Evolutionary conservation across 2,888 invertebrate species (phyloP).

Genomic region (Synanthedon myopaeformis): DNA sequence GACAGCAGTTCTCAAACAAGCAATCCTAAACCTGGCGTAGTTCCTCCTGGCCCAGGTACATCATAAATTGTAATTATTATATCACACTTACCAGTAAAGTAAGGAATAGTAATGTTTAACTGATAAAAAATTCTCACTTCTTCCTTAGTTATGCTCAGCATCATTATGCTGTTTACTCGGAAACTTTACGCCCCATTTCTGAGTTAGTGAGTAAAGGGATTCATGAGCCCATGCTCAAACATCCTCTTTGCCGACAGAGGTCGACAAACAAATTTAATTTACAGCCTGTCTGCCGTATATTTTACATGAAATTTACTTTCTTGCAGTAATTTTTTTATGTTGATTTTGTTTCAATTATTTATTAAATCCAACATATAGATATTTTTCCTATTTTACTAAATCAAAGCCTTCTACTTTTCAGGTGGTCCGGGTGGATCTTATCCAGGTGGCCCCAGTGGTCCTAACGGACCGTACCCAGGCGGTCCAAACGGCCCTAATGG

Average conservation of each 20-base stretch:
- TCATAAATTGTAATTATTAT: background rate
- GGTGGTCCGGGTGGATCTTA: slow-evolving; percentile 21
- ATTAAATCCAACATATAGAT: background rate
- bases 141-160: too few species aligned
- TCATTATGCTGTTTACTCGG: too few species aligned
- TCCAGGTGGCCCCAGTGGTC: slow-evolving; percentile 21
- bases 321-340: background rate
- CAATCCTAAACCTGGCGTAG: slow-evolving; percentile 40
- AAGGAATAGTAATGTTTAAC: too few species aligned
- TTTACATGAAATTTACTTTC: background rate
- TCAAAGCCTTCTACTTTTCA: slow-evolving; percentile 7
- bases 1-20: slow-evolving; percentile 53
- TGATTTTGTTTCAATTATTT: too few species aligned
- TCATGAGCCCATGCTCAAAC: too few species aligned
- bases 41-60: slow-evolving; percentile 36
- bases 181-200: too few species aligned
- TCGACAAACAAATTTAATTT: too few species aligned
- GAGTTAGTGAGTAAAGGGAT: too few species aligned
- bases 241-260: too few species aligned
- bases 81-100: too few species aligned
- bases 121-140: too few species aligned
- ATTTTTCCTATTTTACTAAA: background rate
- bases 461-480: slow-evolving; percentile 10
- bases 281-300: background rate
- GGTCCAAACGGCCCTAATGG: slow-evolving; percentile 17